These are phyloP conservation scores for Leguminivora glycinivorella DNA, from an alignment of 1,140 invertebrate species.

Conservation along the genomic window DNA sequence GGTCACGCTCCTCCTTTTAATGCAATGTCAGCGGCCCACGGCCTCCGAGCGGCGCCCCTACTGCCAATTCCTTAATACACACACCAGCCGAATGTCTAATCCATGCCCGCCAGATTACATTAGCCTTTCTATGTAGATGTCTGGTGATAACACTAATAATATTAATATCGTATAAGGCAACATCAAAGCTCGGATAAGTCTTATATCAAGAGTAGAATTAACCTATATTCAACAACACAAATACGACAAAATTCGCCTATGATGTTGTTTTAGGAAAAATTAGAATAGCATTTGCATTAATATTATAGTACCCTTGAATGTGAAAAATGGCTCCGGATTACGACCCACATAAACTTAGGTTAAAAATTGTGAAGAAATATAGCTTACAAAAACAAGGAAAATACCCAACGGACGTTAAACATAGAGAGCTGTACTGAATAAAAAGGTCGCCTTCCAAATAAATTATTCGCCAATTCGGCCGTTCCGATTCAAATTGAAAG, in stretches of 20 bases:
- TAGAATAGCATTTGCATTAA: slow-evolving; percentile 21
- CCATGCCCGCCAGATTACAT: slow-evolving; percentile 35
- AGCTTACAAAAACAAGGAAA: slow-evolving; percentile 43
- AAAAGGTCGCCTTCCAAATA: slow-evolving; percentile 62
- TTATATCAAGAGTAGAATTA: neutral
- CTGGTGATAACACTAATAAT: neutral
- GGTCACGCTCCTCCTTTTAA: slow-evolving; percentile 64
- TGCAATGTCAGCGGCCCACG: slow-evolving; percentile 56
- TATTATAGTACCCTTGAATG: slow-evolving; percentile 22
- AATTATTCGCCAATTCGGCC: slow-evolving; percentile 68
- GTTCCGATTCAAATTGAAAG: slow-evolving; percentile 74
- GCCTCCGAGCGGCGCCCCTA: slow-evolving; percentile 29
- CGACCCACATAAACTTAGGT: slow-evolving; percentile 21
- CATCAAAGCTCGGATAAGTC: neutral
- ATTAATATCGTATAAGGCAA: neutral
- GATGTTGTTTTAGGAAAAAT: slow-evolving; percentile 9
- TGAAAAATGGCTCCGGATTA: slow-evolving; percentile 18
- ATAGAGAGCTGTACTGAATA: slow-evolving; percentile 51
- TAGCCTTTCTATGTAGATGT: slow-evolving; percentile 14
- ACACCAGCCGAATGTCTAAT: slow-evolving; percentile 36
- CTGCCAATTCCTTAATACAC: slow-evolving; percentile 16
- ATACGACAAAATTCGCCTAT: neutral
- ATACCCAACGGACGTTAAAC: slow-evolving; percentile 46
- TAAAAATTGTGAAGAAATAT: slow-evolving; percentile 39
- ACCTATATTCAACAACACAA: neutral